phyloP scores from a whole-genome alignment of 2,888 invertebrate genomes.

The Callosobruchus maculatus region DNA sequence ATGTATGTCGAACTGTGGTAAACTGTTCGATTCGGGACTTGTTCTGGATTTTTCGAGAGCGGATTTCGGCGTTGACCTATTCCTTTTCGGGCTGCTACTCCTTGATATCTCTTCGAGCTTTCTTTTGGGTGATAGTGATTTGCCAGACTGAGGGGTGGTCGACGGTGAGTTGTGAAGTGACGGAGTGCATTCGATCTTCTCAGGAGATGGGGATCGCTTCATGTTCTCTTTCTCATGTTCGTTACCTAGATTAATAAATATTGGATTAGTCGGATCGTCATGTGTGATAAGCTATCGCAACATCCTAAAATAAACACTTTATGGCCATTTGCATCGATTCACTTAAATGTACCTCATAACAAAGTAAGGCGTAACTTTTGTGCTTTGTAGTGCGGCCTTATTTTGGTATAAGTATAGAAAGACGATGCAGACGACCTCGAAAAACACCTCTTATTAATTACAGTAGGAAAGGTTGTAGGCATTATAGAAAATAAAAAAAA shows the following conservation, averaged over 20 bases:
- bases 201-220: conserved; percentile 60
- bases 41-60: conserved; percentile 41
- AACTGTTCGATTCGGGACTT: conserved; percentile 42
- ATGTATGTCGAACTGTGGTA: conserved; percentile 47
- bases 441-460: no score
- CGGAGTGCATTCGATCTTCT: conserved; percentile 74
- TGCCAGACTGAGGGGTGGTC: conserved; percentile 59
- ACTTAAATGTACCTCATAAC: no score
- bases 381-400: no score
- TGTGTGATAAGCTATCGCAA: no score
- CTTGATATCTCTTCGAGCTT: conserved; percentile 57
- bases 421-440: no score
- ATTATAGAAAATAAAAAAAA: no score
- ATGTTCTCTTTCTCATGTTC: conserved; percentile 74
- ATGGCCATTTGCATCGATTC: no score
- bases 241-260: conserved; percentile 53
- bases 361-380: no score
- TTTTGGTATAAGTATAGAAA: no score
- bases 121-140: conserved; percentile 56
- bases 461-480: no score
- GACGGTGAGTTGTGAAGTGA: conserved; percentile 68
- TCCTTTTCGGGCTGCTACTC: conserved; percentile 56
- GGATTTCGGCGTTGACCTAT: conserved; percentile 43
- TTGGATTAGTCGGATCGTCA: conserved; percentile 52
- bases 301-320: no score